A percentile compares a stretch with the other conserved stretches of the same genome.
phyloP scores from a whole-genome alignment of 2,113 vertebrate genomes.

The Arothron firmamentum region DNA sequence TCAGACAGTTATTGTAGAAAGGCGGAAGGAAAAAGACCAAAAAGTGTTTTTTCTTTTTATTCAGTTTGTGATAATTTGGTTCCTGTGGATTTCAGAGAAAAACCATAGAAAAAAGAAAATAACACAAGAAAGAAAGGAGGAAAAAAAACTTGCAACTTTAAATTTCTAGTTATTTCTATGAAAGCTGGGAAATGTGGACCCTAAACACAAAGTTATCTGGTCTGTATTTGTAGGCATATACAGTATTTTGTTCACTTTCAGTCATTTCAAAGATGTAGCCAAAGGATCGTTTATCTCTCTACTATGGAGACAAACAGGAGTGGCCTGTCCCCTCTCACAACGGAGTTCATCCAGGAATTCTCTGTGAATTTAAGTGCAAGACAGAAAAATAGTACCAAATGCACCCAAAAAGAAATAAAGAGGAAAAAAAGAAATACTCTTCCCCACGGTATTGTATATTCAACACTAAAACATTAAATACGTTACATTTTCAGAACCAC shows the following conservation, averaged over 20 bases:
- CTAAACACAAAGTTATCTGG: constrained; percentile 5
- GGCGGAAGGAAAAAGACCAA: background rate
- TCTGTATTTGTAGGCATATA: background rate
- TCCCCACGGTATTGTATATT: too few relatives aligned
- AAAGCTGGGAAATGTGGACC: constrained; percentile 27
- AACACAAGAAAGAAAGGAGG: background rate
- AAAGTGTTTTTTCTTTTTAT: background rate
- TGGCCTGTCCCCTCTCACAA: constrained; percentile 36
- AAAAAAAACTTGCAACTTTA: background rate
- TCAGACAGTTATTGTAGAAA: background rate
- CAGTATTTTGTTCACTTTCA: background rate
- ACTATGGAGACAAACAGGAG: constrained; percentile 15
- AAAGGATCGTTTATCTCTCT: background rate
- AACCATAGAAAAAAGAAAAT: constrained; percentile 1
- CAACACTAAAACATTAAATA: background rate
- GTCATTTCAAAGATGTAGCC: background rate
- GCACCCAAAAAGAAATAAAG: constrained; percentile 5
- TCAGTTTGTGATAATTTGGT: background rate
- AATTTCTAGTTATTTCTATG: constrained; percentile 7
- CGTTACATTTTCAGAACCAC: background rate
- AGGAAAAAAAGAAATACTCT: constrained; percentile 1
- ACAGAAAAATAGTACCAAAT: background rate
- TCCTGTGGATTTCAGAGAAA: background rate
- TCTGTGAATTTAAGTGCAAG: background rate
- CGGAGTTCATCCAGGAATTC: background rate